Conservation (phyloP, 2,888 invertebrate species). For the Mimas tiliae region DNA sequence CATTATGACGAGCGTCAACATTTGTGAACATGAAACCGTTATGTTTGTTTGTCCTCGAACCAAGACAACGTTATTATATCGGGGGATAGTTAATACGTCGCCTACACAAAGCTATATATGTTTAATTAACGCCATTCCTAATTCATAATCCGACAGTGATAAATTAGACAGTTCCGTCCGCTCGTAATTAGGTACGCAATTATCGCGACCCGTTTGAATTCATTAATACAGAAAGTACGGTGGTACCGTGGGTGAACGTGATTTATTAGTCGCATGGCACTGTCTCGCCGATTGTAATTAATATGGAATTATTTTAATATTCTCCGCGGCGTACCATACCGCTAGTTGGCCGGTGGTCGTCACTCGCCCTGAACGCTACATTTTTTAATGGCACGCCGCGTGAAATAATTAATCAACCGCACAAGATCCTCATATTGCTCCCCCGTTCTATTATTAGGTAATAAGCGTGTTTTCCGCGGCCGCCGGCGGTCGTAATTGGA, state of each 20-base stretch:
- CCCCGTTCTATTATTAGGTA: constrained; percentile 75
- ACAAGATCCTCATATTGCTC: constrained; percentile 64
- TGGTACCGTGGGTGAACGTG: constrained; percentile 60
- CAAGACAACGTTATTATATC: constrained; percentile 36
- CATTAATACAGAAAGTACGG: constrained; percentile 75
- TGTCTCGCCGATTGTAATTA: constrained; percentile 74
- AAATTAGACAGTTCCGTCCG: constrained; percentile 77
- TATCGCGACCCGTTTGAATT: constrained; percentile 81
- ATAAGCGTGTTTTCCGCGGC: constrained; percentile 72
- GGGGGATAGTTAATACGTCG: constrained; percentile 47
- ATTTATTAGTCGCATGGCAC: constrained; percentile 69
- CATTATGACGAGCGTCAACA: constrained; percentile 4
- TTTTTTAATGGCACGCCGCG: constrained; percentile 26
- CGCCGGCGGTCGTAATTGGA: constrained; percentile 72
- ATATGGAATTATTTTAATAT: constrained; percentile 64
- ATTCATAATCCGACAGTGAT: constrained; percentile 84
- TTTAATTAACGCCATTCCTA: constrained; percentile 80
- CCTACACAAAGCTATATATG: constrained; percentile 78
- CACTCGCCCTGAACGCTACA: constrained; percentile 41
- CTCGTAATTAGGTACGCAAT: constrained; percentile 82
- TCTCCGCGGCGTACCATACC: constrained; percentile 26
- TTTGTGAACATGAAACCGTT: constrained; percentile 33
- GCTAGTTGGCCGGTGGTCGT: constrained; percentile 21
- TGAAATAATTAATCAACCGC: constrained; percentile 70
- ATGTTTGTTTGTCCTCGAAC: constrained; percentile 51